Evolutionary conservation across 2,797 vertebrate genomes (phyloP).

Genomic region (Melanotaenia boesemani): DNA sequence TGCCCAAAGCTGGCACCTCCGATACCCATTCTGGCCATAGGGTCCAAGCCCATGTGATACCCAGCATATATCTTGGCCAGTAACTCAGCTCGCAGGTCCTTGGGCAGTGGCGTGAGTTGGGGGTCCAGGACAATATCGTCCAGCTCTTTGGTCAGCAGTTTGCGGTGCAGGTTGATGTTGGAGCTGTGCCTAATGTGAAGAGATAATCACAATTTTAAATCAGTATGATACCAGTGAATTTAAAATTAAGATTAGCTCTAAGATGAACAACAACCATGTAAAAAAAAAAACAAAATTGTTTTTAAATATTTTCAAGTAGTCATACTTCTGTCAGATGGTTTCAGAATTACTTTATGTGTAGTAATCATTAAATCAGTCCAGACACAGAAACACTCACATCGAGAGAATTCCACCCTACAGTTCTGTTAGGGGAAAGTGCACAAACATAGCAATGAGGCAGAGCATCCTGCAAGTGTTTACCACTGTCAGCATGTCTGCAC

Average conservation of each 20-base stretch:
- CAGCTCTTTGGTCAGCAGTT: conserved; percentile 99
- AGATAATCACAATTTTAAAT: conserved; percentile 54
- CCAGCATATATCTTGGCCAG: conserved; percentile 93
- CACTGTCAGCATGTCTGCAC: conserved; percentile 95
- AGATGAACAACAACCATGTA: conserved; percentile 18
- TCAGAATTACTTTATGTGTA: conserved; percentile 18
- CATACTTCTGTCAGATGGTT: conserved; percentile 19
- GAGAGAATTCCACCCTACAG: conserved; percentile 46
- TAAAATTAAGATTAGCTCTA: background rate
- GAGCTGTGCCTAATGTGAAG: conserved; percentile 92
- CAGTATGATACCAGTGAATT: background rate
- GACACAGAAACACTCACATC: conserved; percentile 37
- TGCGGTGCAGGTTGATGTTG: conserved; percentile 99
- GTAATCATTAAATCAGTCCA: conserved; percentile 30
- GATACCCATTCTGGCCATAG: conserved; percentile 87
- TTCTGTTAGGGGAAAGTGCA: conserved; percentile 55
- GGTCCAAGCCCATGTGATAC: conserved; percentile 93
- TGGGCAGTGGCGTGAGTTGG: conserved; percentile 85
- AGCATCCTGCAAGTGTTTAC: conserved; percentile 89
- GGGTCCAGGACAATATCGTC: conserved; percentile 95
- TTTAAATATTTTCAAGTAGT: conserved; percentile 13
- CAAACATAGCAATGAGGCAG: conserved; percentile 57
- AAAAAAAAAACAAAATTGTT: conserved; percentile 10
- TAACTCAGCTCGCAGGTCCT: conserved; percentile 88
- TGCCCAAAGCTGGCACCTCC: conserved; percentile 86